phyloP scores from a whole-genome alignment of 2,797 vertebrate species.

The Jordanella pulchra region DNA sequence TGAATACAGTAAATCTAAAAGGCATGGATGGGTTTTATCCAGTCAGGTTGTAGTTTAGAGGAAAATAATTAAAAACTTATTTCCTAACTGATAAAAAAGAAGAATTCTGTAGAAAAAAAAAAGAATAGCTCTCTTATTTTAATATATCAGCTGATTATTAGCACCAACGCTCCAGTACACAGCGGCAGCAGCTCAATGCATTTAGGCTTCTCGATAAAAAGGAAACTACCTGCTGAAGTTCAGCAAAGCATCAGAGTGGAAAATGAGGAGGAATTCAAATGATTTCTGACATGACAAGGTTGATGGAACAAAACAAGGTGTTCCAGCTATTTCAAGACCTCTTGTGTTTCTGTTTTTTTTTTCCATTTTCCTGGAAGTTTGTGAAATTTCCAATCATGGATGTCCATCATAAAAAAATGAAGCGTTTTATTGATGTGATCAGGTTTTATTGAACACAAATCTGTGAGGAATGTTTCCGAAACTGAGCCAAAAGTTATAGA shows the following conservation, averaged over 20 bases:
- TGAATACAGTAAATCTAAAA: neutral
- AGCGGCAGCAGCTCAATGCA: neutral
- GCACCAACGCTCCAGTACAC: neutral
- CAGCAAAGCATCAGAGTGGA: neutral
- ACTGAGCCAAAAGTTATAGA: too few relatives aligned
- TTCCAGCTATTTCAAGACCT: neutral
- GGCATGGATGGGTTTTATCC: neutral
- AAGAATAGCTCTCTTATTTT: too few relatives aligned
- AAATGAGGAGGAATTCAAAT: neutral
- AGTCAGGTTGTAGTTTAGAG: neutral
- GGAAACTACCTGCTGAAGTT: neutral
- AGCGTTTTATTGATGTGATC: too few relatives aligned
- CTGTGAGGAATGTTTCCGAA: too few relatives aligned
- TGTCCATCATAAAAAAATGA: too few relatives aligned
- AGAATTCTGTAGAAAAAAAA: too few relatives aligned
- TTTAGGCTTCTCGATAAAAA: neutral
- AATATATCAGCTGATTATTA: neutral
- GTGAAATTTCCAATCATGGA: too few relatives aligned
- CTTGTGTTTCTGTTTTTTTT: neutral
- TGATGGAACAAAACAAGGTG: neutral
- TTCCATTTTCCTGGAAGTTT: too few relatives aligned
- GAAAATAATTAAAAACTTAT: too few relatives aligned
- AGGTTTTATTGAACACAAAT: too few relatives aligned
- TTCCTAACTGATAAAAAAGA: too few relatives aligned
- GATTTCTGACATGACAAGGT: neutral